A percentile compares a stretch with the other conserved stretches of the same genome.
Conservation (phyloP, 2,888 invertebrate genomes). For the Chymomyza fuscimana region DNA sequence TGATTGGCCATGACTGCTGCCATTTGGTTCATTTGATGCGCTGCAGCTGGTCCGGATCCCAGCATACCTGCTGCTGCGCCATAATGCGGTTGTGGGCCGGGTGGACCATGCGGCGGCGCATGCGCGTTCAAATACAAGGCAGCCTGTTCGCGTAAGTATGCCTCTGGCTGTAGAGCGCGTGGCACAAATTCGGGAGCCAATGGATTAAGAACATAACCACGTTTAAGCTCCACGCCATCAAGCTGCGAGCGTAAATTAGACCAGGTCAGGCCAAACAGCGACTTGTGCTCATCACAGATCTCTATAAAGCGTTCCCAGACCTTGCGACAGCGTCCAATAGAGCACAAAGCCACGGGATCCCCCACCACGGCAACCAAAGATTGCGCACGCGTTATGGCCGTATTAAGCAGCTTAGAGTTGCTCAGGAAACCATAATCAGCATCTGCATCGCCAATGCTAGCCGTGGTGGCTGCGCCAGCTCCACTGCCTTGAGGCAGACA, state of each 20-base stretch:
- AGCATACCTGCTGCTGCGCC: conserved; percentile 56
- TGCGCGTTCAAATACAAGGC: conserved; percentile 72
- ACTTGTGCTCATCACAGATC: conserved; percentile 85
- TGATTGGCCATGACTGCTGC: conserved; percentile 70
- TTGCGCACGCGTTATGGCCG: conserved; percentile 90
- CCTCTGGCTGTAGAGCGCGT: conserved; percentile 81
- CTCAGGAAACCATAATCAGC: conserved; percentile 91
- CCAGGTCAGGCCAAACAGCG: conserved; percentile 87
- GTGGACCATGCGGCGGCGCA: conserved; percentile 40
- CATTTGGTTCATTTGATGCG: conserved; percentile 73
- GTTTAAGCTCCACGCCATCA: conserved; percentile 87
- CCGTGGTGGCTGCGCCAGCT: conserved; percentile 32
- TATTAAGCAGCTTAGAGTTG: conserved; percentile 89
- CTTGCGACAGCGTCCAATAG: conserved; percentile 89
- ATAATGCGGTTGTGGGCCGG: conserved; percentile 53
- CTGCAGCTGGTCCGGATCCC: conserved; percentile 53
- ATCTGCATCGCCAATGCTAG: conserved; percentile 77
- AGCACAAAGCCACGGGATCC: conserved; percentile 90
- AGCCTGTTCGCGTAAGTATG: conserved; percentile 80
- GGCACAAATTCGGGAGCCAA: conserved; percentile 90
- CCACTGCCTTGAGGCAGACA: conserved; percentile 81
- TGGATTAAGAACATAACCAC: conserved; percentile 89
- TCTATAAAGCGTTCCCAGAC: conserved; percentile 90
- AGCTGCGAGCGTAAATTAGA: conserved; percentile 84
- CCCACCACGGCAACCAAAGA: conserved; percentile 91